Evolutionary conservation across 2,797 vertebrate species (phyloP), one percentile per base, ranked within the genome.

Genomic region (Leptatherina wallacei): DNA sequence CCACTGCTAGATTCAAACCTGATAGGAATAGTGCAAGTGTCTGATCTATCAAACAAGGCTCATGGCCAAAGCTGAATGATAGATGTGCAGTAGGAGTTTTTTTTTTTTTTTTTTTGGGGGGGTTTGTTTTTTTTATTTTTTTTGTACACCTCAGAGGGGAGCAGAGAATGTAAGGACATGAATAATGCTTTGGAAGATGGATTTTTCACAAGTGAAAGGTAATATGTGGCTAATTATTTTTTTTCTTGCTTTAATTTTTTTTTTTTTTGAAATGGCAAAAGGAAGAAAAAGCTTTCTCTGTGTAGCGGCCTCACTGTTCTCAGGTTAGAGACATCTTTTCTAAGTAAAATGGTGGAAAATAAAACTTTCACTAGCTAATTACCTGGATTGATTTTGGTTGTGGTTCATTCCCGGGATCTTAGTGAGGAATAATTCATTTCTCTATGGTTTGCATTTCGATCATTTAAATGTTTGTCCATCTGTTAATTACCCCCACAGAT

Each of bases 251-350:
- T 22, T 84, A 77, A 24, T 79, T 76, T 80, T 88, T 85, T 83
- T 78, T 29, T 80, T 76, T 80, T 88, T 85, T 83, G 69, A 85
- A 90, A 84, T 86, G 76, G 72, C 76, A 82, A 84, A 86, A 81
- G 66, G 69, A 79, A 72, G 66, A 67, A 75, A 68, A 70, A 36
- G 36, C 55, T 64, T 49, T 4, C 49, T 82, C 71, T 87, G 70
- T 84, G 89, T 91, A 92, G 89, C 91, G 85, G 87, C 85, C 86
- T 91, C 88, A 86, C 84, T 88, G 76, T 92, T 91, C 91, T 93
- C 92, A 93, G 92, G 92, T 90, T 93, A 91, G 90, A 89, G 69
- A 91, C 75, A 79, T 84, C 69, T 93, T 93, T 94, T 93, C 75
- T 92, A 91, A 91, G 70, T 86, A 85, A 91, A 88, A 85, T 73